Conservation (phyloP, 2,113 vertebrate genomes). For the Symphodus melops region DNA sequence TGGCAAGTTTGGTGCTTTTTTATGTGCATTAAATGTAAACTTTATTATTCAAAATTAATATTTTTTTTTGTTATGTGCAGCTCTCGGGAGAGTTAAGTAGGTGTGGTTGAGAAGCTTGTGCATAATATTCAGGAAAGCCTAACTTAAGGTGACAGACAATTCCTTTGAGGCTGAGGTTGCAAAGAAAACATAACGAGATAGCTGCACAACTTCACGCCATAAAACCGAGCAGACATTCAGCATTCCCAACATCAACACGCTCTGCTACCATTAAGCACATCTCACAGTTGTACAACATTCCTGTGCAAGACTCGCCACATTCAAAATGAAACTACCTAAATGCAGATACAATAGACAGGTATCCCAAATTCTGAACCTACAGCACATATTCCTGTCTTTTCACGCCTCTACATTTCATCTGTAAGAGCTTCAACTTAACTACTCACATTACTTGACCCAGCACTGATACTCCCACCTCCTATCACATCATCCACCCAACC, state of each 20-base stretch:
- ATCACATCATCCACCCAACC: background rate
- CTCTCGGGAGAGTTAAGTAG: conserved; percentile 10
- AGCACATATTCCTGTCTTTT: background rate
- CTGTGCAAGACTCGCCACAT: conserved; percentile 57
- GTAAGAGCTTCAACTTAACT: conserved; percentile 35
- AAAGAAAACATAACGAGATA: background rate
- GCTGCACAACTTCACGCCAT: background rate
- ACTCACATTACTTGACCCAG: conserved; percentile 41
- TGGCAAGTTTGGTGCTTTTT: conserved; percentile 50
- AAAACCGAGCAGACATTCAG: conserved; percentile 19
- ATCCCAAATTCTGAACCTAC: background rate
- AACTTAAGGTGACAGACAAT: background rate
- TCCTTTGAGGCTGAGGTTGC: background rate
- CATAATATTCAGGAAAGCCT: background rate
- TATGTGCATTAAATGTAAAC: conserved; percentile 67
- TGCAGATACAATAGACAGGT: background rate
- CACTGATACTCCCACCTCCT: conserved; percentile 24
- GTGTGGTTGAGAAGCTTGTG: conserved; percentile 4
- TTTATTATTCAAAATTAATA: conserved; percentile 20
- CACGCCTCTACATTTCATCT: background rate
- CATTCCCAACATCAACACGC: conserved; percentile 1
- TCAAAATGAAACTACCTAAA: conserved; percentile 23
- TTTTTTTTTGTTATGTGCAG: conserved; percentile 22
- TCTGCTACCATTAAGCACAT: background rate
- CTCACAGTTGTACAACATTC: conserved; percentile 51